Base-by-base conservation (phyloP, 1,140 invertebrate species). In the Parapsyche elsis region DNA sequence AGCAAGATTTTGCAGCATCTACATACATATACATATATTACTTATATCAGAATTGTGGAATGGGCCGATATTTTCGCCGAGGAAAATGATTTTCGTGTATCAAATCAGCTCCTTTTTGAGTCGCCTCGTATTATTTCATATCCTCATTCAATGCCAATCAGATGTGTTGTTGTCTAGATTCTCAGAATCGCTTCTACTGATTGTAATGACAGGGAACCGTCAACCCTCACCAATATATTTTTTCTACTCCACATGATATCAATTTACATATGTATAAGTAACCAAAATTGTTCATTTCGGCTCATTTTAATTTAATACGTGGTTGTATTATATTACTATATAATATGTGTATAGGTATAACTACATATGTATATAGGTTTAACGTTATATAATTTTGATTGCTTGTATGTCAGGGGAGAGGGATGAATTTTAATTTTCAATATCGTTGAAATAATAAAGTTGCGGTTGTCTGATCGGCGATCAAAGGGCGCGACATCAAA, bases 401-500 rank as follows among this genome's bases (percentile, higher is more conserved):
- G 30, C 30, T 38, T 38, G 30, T 38, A 38, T 38, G 30, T 38
- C 19, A 14, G 46, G 14, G 46, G 49, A 9, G 12, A 44, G 21
- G 46, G 67, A 14, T 38, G 16, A 73, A 73, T 46, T 67, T 73
- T 45, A 73, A 73, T 49, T 45, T 49, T 73, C 14, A 49, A 73
- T 73, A 21, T 14, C 23, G 21, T 12, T n/a, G 45, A 67, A 23
- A 67, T 21, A 26, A 67, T 21, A 23, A 67, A 21, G 30, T 19
- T 46, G 16, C 38, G 71, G 71, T 14, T 1, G 24, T 26, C 16
- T 49, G 75, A 77, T 77, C 59, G 46, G 30, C 75, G 75, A 77
- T 77, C 75, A 77, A 77, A 77, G 75, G 57, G 75, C 75, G 59
- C 21, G 75, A 77, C 75, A 77, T 77, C 75, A 77, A 77, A 77